Percentiles rank a stretch among this genome's conserved stretches.
Evolutionary conservation across 2,888 invertebrate species (phyloP).

Genomic region (Nesidiocoris tenuis): DNA sequence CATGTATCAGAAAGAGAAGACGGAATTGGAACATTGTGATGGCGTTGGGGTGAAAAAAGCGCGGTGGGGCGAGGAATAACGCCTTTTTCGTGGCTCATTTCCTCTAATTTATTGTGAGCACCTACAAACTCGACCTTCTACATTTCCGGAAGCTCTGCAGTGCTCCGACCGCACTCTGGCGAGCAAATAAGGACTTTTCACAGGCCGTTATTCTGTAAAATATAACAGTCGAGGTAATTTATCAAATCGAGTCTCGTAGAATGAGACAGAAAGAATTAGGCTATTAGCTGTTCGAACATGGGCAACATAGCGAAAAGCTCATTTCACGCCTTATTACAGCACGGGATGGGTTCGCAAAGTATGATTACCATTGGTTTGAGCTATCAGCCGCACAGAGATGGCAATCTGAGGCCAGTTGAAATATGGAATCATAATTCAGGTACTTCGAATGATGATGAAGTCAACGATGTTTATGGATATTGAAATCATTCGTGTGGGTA

Average conservation of each 20-base stretch:
- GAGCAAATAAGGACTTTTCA: slow-evolving; percentile 39
- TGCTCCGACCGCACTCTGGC: background rate
- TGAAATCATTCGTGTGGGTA: too few relatives aligned
- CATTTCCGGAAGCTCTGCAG: background rate
- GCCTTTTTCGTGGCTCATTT: slow-evolving; percentile 37
- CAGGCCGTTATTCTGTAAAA: slow-evolving; percentile 35
- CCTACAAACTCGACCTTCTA: slow-evolving; percentile 30
- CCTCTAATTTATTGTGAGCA: slow-evolving; percentile 34
- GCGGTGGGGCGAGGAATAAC: slow-evolving; percentile 17
- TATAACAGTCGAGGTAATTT: slow-evolving; percentile 15
- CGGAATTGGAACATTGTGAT: slow-evolving; percentile 12
- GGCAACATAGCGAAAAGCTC: background rate
- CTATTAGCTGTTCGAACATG: background rate
- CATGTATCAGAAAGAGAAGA: slow-evolving; percentile 13
- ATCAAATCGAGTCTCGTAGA: background rate
- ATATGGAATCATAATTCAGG: too few relatives aligned
- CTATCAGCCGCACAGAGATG: background rate
- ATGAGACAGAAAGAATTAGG: slow-evolving; percentile 4
- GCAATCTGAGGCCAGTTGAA: too few relatives aligned
- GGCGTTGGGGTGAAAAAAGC: background rate
- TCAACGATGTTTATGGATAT: too few relatives aligned
- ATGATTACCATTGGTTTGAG: background rate
- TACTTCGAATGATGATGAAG: too few relatives aligned
- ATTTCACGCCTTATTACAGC: background rate
- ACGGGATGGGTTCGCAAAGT: background rate